These are phyloP conservation scores for Drosophila simulans DNA, from an alignment of 1,140 invertebrate genomes.

Conservation along the genomic window DNA sequence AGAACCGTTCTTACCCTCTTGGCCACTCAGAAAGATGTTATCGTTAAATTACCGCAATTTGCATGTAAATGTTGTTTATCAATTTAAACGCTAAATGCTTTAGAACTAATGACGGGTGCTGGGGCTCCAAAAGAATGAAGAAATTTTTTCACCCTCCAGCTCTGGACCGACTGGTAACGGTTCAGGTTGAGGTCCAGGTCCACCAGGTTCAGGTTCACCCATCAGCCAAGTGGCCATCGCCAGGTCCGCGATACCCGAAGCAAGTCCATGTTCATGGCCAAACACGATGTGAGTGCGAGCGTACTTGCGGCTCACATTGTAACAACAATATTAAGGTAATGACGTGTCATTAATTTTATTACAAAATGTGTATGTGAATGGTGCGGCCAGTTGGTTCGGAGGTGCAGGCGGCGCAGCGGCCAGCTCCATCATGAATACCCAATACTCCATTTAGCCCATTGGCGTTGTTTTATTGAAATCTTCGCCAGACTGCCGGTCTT, in stretches of 20 bases:
- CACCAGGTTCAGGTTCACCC: slow-evolving; percentile 27
- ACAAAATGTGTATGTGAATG: slow-evolving; percentile 75
- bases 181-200: slow-evolving; percentile 38
- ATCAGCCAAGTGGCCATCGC: slow-evolving; percentile 16
- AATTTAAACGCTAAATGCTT: slow-evolving; percentile 82
- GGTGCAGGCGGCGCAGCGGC: slow-evolving; percentile 8
- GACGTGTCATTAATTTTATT: slow-evolving; percentile 85
- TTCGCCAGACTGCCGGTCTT: slow-evolving; percentile 72
- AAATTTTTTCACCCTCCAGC: slow-evolving; percentile 77
- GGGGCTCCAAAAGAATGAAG: slow-evolving; percentile 68
- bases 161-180: slow-evolving; percentile 47
- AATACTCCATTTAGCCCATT: slow-evolving; percentile 53
- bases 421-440: slow-evolving; percentile 38
- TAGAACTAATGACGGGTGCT: slow-evolving; percentile 78
- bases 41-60: slow-evolving; percentile 81
- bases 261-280: slow-evolving; percentile 7
- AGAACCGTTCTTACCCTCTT: slow-evolving; percentile 35
- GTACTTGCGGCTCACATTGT: slow-evolving; percentile 66
- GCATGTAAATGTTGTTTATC: slow-evolving; percentile 84
- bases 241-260: slow-evolving; percentile 6
- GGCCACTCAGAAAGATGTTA: slow-evolving; percentile 61
- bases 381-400: background rate
- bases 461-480: slow-evolving; percentile 77
- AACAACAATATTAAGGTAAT: slow-evolving; percentile 84
- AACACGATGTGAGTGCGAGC: slow-evolving; percentile 46